Evolutionary conservation across 2,113 vertebrate species (phyloP).

Genomic region (Grallaria varia): DNA sequence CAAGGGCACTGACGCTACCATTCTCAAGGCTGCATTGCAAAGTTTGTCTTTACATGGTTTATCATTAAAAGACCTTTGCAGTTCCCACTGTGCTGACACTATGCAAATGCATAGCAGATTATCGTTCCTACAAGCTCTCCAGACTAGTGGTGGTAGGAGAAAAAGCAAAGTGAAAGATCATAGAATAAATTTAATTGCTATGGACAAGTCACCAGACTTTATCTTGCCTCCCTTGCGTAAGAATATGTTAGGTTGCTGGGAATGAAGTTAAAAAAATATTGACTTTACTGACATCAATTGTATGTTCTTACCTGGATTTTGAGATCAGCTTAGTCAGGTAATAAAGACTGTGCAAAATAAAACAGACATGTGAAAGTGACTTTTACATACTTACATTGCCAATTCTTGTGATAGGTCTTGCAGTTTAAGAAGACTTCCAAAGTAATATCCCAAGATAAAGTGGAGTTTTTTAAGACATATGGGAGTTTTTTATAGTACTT

Average conservation of each 20-base stretch:
- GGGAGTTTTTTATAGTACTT: background rate
- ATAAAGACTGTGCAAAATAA: background rate
- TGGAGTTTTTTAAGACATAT: background rate
- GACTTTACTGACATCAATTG: background rate
- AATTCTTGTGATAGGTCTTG: background rate
- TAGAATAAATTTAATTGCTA: background rate
- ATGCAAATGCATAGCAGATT: background rate
- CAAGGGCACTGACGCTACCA: too few relatives aligned
- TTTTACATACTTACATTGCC: background rate
- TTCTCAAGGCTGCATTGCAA: background rate
- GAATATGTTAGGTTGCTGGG: background rate
- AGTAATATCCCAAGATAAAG: background rate
- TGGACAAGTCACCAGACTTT: background rate
- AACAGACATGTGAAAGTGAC: background rate
- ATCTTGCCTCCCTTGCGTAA: background rate
- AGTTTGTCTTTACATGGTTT: background rate
- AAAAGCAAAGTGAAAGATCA: background rate
- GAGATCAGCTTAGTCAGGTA: background rate
- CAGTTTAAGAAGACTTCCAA: background rate
- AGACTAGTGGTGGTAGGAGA: background rate
- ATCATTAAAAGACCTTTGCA: constrained; percentile 40
- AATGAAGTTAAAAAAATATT: background rate
- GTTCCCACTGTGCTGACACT: background rate
- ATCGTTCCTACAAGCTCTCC: background rate
- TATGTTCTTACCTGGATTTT: background rate